These are phyloP conservation scores for Acronicta aceris DNA, from an alignment of 2,888 invertebrate species.

Conservation along the genomic window DNA sequence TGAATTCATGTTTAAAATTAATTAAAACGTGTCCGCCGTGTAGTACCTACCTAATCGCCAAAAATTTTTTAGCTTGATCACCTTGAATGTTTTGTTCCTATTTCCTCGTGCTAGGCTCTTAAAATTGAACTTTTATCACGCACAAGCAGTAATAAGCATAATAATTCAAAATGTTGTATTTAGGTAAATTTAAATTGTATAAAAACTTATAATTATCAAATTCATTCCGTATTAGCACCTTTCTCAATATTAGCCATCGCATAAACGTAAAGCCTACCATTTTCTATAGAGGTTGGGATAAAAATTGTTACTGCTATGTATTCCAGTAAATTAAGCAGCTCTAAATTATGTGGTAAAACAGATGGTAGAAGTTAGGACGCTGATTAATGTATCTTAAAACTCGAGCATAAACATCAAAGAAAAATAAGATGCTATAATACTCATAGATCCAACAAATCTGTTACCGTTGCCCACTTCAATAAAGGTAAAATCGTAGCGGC, in stretches of 20 bases:
- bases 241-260: too few species aligned
- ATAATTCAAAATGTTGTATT: slow-evolving; percentile 4
- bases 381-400: too few species aligned
- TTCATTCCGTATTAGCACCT: neutral
- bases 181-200: slow-evolving; percentile 9
- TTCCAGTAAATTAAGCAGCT: too few species aligned
- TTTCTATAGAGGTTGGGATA: too few species aligned
- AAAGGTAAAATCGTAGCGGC: slow-evolving; percentile 20
- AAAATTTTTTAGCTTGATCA: slow-evolving; percentile 40
- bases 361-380: too few species aligned
- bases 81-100: slow-evolving; percentile 48
- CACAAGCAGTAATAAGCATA: slow-evolving; percentile 5
- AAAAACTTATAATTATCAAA: neutral
- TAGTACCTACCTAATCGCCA: neutral
- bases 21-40: slow-evolving; percentile 19
- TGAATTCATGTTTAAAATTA: slow-evolving; percentile 6
- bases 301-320: too few species aligned
- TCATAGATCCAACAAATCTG: slow-evolving; percentile 2
- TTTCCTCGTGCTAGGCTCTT: slow-evolving; percentile 25
- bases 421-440: neutral
- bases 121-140: slow-evolving; percentile 24
- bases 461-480: slow-evolving; percentile 17
- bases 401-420: neutral
- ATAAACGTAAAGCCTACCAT: neutral
- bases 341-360: too few species aligned